Percentiles rank a stretch among this genome's conserved stretches.
These are phyloP conservation scores for Halichoerus grypus DNA, from an alignment of 2,113 vertebrate genomes.

Conservation along the genomic window DNA sequence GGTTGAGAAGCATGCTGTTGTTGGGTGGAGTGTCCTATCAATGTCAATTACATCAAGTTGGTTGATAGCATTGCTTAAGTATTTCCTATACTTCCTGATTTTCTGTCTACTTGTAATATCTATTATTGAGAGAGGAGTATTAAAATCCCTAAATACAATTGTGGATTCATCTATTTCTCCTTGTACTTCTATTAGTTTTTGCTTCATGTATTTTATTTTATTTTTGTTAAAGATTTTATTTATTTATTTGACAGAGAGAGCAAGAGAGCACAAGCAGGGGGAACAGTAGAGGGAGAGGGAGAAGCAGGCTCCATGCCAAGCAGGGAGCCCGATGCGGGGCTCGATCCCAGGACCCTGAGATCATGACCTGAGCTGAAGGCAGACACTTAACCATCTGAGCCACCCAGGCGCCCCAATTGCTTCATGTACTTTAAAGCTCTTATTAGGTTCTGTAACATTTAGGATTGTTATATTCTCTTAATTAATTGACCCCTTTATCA, in stretches of 20 bases:
- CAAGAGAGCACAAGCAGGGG: no score
- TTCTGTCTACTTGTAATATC: not conserved
- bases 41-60: not conserved
- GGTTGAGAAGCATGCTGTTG: not conserved
- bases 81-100: not conserved
- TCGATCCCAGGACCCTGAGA: no score
- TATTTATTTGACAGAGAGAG: no score
- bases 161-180: not conserved
- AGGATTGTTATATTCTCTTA: not conserved
- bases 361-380: no score
- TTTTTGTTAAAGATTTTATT: no score
- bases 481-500: not conserved
- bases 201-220: not conserved
- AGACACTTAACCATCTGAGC: no score
- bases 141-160: not conserved
- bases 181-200: conserved; percentile 1
- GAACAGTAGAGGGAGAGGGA: no score
- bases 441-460: not conserved
- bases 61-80: not conserved
- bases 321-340: no score
- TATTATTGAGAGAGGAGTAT: not conserved
- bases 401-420: not conserved
- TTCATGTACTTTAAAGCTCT: not conserved
- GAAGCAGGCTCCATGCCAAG: no score
- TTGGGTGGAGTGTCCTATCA: not conserved